Percentiles rank a stretch among this genome's conserved stretches.
phyloP scores from a whole-genome alignment of 2,888 invertebrate genomes.

The Ormia ochracea region DNA sequence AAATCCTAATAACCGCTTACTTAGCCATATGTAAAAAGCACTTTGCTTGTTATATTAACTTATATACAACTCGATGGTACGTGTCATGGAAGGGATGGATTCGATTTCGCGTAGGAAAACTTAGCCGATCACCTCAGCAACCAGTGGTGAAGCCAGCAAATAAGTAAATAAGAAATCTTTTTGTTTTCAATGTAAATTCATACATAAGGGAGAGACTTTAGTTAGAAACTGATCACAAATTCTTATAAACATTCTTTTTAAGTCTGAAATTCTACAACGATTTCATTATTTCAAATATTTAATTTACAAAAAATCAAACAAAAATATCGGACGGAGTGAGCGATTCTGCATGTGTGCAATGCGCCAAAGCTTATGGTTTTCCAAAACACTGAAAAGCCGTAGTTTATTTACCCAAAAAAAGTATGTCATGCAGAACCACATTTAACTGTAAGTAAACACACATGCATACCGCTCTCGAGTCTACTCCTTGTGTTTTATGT shows the following conservation, averaged over 20 bases:
- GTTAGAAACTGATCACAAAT: background rate
- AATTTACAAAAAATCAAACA: conserved; percentile 17
- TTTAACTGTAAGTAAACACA: background rate
- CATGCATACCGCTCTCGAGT: background rate
- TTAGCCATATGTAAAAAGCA: too few relatives aligned
- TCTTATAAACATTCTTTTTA: too few relatives aligned
- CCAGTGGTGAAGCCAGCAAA: too few relatives aligned
- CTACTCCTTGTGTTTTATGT: conserved; percentile 52
- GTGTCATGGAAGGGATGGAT: too few relatives aligned
- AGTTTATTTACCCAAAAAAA: conserved; percentile 41
- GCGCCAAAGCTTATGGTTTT: conserved; percentile 58
- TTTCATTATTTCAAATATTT: conserved; percentile 22
- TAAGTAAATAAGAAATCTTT: too few relatives aligned
- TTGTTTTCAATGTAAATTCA: too few relatives aligned
- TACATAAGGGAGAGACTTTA: background rate
- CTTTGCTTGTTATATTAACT: too few relatives aligned
- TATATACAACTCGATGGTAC: too few relatives aligned
- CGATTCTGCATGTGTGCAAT: conserved; percentile 40
- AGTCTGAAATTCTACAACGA: too few relatives aligned
- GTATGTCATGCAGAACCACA: conserved; percentile 29
- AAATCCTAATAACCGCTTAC: too few relatives aligned
- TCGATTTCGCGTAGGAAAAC: too few relatives aligned
- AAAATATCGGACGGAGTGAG: background rate
- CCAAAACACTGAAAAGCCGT: conserved; percentile 23
- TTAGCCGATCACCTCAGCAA: too few relatives aligned